Evolutionary conservation across 2,113 vertebrate species (phyloP).

Genomic region (Saccopteryx leptura): DNA sequence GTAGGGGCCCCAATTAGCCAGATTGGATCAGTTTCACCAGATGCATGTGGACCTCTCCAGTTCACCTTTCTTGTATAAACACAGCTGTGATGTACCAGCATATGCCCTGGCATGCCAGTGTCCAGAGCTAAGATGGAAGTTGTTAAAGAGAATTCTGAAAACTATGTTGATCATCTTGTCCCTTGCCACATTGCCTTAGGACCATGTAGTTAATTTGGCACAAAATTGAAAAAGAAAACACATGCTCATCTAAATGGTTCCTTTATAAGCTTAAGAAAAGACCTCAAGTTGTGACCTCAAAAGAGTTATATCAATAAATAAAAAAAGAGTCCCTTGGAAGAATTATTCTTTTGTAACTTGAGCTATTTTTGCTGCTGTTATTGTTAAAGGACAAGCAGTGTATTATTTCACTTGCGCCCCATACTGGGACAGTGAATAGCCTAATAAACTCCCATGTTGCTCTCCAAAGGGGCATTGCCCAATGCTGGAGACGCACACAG

Average conservation of each 20-base stretch:
- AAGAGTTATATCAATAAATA: constrained; percentile 57
- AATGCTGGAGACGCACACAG: background rate
- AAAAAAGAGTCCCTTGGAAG: constrained; percentile 13
- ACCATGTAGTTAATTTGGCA: constrained; percentile 72
- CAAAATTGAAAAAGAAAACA: constrained; percentile 74
- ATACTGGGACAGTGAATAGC: background rate
- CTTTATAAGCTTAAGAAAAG: constrained; percentile 74
- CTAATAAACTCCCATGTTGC: background rate
- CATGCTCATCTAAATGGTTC: constrained; percentile 61
- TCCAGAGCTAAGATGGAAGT: constrained; percentile 41
- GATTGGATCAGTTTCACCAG: constrained; percentile 65
- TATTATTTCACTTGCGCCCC: constrained; percentile 19
- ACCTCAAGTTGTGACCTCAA: constrained; percentile 58
- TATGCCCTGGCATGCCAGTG: background rate
- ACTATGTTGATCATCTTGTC: constrained; percentile 65
- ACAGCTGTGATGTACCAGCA: constrained; percentile 69
- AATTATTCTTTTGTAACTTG: constrained; percentile 43
- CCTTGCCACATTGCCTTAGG: constrained; percentile 64
- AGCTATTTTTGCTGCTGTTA: constrained; percentile 48
- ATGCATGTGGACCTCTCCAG: constrained; percentile 32
- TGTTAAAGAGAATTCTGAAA: constrained; percentile 64
- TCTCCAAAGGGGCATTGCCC: background rate
- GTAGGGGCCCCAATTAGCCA: constrained; percentile 70
- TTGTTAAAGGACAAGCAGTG: constrained; percentile 23
- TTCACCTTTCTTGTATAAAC: constrained; percentile 69